Conservation (phyloP, 30 jellyfish, hydroid and myxozoan species). For the Chrysaora quinquecirrha region DNA sequence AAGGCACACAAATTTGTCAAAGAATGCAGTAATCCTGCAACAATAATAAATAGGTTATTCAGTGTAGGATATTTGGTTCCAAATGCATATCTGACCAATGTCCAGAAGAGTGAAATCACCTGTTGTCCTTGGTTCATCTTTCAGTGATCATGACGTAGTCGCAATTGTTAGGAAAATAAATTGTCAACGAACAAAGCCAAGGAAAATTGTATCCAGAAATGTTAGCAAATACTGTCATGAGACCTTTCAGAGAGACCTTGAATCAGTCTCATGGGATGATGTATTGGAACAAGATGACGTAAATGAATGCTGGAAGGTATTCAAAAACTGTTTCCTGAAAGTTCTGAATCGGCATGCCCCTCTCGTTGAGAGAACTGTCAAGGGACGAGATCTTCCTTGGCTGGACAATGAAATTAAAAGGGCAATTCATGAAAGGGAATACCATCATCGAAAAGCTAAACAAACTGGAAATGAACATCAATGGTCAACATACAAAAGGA, state of each 20-base stretch:
- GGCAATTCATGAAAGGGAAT: conserved; percentile 37
- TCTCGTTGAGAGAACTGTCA: conserved; percentile 51
- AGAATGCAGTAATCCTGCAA: no score
- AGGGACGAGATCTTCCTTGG: conserved; percentile 75
- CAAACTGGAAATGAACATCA: conserved; percentile 53
- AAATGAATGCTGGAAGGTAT: conserved; percentile 54
- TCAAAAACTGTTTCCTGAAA: conserved; percentile 39
- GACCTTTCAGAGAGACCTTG: conserved; percentile 60
- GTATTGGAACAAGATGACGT: conserved; percentile 17
- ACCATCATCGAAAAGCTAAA: conserved; percentile 58
- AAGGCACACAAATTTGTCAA: no score
- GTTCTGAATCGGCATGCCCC: conserved; percentile 64
- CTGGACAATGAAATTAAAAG: conserved; percentile 46
- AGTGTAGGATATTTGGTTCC: no score
- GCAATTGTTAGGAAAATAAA: conserved; percentile 57
- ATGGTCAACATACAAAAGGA: conserved; percentile 66
- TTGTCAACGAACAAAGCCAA: conserved; percentile 55
- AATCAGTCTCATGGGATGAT: conserved; percentile 49
- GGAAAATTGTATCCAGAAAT: conserved; percentile 41
- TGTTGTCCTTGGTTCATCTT: no score
- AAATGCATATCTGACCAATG: no score
- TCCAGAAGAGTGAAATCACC: no score
- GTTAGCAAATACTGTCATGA: conserved; percentile 48
- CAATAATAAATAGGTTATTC: no score
- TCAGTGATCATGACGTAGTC: conserved; percentile 68